These are phyloP conservation scores for Schizopygopsis pylzovi DNA, from an alignment of 2,797 vertebrate genomes.

Conservation along the genomic window DNA sequence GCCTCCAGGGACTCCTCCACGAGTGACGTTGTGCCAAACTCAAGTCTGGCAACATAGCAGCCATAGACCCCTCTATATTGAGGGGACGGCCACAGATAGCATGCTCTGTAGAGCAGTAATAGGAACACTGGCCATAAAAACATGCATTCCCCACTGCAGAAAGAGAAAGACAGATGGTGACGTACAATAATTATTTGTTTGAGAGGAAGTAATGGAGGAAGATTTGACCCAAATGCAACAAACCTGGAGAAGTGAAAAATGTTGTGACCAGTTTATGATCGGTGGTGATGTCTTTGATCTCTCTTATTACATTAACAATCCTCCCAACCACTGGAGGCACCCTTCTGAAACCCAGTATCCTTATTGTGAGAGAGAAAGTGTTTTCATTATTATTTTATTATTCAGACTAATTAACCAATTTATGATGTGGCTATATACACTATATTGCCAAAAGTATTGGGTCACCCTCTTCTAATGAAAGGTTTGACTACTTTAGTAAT, in stretches of 20 bases:
- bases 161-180: slow-evolving; percentile 58
- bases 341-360: slow-evolving; percentile 85
- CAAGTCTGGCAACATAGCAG: slow-evolving; percentile 83
- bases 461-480: no score
- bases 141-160: slow-evolving; percentile 83
- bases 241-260: slow-evolving; percentile 87
- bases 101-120: slow-evolving; percentile 90
- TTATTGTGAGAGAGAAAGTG: slow-evolving; percentile 57
- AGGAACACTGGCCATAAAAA: slow-evolving; percentile 89
- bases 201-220: neutral
- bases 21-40: slow-evolving; percentile 77
- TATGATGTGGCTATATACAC: no score
- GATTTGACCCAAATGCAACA: neutral
- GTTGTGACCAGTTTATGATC: slow-evolving; percentile 83
- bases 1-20: slow-evolving; percentile 90
- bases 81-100: slow-evolving; percentile 84
- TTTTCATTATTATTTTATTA: neutral
- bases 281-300: slow-evolving; percentile 82
- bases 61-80: slow-evolving; percentile 84
- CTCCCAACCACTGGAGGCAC: slow-evolving; percentile 83
- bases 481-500: no score
- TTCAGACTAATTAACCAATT: neutral
- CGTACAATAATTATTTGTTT: neutral
- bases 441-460: no score
- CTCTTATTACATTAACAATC: slow-evolving; percentile 81